Conservation (phyloP, 2,113 vertebrate genomes). For the Mustelus asterias region DNA sequence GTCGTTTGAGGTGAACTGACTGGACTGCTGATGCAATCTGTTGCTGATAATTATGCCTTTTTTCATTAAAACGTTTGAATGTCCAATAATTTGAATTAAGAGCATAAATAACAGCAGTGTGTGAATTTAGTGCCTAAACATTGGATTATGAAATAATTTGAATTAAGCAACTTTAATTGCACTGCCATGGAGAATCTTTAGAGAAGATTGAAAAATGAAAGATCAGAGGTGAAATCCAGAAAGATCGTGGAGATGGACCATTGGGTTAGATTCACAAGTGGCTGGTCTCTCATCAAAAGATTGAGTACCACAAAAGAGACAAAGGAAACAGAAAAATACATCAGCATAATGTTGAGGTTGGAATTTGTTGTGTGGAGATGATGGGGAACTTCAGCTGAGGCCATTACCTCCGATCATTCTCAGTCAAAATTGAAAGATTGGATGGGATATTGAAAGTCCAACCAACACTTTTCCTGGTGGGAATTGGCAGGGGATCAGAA, state of each 20-base stretch:
- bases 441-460: not conserved
- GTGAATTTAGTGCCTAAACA: not conserved
- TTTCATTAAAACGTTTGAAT: not conserved
- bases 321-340: not conserved
- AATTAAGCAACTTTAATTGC: not conserved
- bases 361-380: not conserved
- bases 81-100: not conserved
- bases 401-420: not conserved
- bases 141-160: not conserved
- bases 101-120: not conserved
- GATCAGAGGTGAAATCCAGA: not conserved
- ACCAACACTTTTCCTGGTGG: not conserved
- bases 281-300: not conserved
- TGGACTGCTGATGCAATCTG: not conserved
- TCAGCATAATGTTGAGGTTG: not conserved
- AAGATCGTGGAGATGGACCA: not conserved
- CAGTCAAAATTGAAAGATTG: not conserved
- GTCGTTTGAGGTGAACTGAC: not conserved
- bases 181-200: not conserved
- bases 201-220: not conserved
- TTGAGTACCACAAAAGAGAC: not conserved
- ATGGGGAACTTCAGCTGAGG: not conserved
- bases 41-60: not conserved
- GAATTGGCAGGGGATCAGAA: not conserved
- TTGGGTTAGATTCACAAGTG: not conserved